A percentile compares a stretch with the other conserved stretches of the same genome.
Conservation (phyloP, 1,140 invertebrate genomes). For the Meloidogyne floridensis region DNA sequence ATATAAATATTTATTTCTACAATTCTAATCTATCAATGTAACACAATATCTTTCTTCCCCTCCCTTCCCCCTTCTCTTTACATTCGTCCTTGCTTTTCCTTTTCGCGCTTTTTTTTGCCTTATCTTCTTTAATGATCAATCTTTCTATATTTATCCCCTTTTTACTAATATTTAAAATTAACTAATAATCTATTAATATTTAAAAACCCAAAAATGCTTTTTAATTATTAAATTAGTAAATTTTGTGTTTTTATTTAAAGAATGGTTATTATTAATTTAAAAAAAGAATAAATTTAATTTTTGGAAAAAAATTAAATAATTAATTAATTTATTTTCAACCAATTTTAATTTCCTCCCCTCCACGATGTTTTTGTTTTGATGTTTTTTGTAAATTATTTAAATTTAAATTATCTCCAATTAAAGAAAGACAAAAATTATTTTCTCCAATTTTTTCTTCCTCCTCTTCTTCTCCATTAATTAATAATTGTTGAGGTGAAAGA, state of each 20-base stretch:
- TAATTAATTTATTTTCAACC: neutral
- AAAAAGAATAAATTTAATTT: neutral
- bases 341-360: neutral
- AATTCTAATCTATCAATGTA: neutral
- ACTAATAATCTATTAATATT: too few relatives aligned
- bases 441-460: neutral
- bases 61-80: too few relatives aligned
- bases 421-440: constrained; percentile 7
- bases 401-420: constrained; percentile 2
- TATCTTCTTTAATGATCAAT: neutral
- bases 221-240: too few relatives aligned
- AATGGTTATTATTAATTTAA: too few relatives aligned
- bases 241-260: too few relatives aligned
- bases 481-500: neutral
- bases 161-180: too few relatives aligned
- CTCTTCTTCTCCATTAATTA: neutral
- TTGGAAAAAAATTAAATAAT: neutral
- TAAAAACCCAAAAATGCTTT: too few relatives aligned
- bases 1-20: neutral
- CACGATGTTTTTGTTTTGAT: neutral
- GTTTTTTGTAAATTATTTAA: constrained; percentile 4
- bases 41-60: neutral
- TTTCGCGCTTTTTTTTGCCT: neutral
- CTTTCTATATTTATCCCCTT: neutral
- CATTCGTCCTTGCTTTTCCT: neutral